Conservation (phyloP, 1,140 invertebrate genomes). For the Camponotus floridanus region DNA sequence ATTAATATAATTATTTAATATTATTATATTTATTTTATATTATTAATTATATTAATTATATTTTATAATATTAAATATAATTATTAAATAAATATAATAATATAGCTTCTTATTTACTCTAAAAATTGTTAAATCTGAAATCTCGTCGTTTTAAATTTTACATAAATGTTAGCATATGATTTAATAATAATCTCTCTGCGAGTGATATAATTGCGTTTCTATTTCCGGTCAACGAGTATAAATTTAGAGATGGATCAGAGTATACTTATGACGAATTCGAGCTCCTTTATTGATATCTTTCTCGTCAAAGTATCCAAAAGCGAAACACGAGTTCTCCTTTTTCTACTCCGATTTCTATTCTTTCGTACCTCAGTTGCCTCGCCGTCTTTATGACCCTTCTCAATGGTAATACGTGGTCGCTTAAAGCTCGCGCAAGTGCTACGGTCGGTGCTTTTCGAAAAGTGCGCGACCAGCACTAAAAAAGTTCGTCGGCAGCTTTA, state of each 20-base stretch:
- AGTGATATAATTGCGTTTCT: not conserved
- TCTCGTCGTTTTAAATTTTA: not conserved
- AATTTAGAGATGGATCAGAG: slow-evolving; percentile 23
- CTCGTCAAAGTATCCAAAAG: slow-evolving; percentile 20
- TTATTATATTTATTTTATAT: too few species aligned
- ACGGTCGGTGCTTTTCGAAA: slow-evolving; percentile 63
- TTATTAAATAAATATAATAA: too few species aligned
- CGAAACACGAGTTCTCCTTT: slow-evolving; percentile 50
- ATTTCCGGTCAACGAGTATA: slow-evolving; percentile 5
- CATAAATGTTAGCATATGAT: not conserved
- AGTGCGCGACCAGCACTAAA: slow-evolving; percentile 70
- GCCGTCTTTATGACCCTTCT: slow-evolving; percentile 63
- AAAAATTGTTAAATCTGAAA: not conserved
- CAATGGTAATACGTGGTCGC: slow-evolving; percentile 71
- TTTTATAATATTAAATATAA: too few species aligned
- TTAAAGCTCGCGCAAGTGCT: slow-evolving; percentile 49
- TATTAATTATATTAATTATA: too few species aligned
- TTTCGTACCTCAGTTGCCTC: not conserved
- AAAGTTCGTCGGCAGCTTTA: slow-evolving; percentile 63
- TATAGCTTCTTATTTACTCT: too few species aligned
- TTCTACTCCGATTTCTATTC: not conserved
- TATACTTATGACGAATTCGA: slow-evolving; percentile 13
- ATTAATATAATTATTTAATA: too few species aligned
- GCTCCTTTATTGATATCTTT: slow-evolving; percentile 4
- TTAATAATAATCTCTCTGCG: not conserved